These are phyloP conservation scores for Malacoraja senta DNA, from an alignment of 2,797 vertebrate species.

Conservation along the genomic window DNA sequence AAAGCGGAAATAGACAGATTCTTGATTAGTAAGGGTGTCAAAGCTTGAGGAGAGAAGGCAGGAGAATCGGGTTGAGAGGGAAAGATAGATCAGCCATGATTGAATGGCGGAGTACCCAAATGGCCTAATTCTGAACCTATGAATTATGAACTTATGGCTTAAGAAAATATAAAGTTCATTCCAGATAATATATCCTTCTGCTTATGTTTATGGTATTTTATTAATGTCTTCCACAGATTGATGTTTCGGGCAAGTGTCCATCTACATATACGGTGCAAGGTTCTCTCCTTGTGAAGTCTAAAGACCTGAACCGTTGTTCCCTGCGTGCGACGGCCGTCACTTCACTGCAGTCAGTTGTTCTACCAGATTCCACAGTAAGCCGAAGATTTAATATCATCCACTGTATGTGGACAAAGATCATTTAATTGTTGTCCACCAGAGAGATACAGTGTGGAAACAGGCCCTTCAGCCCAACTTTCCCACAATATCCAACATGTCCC, in stretches of 20 bases:
- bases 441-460: too few relatives aligned
- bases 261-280: slow-evolving; percentile 66
- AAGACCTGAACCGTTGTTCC: slow-evolving; percentile 65
- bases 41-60: too few relatives aligned
- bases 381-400: background rate
- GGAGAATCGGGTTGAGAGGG: too few relatives aligned
- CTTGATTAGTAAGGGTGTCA: too few relatives aligned
- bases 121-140: too few relatives aligned
- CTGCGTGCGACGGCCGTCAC: slow-evolving; percentile 55
- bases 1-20: too few relatives aligned
- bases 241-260: slow-evolving; percentile 68
- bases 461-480: too few relatives aligned
- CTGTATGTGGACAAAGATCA: background rate
- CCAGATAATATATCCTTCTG: background rate
- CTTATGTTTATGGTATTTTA: background rate
- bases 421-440: background rate
- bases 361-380: slow-evolving; percentile 60
- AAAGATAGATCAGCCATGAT: too few relatives aligned
- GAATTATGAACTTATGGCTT: too few relatives aligned
- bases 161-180: background rate
- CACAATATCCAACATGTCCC: too few relatives aligned
- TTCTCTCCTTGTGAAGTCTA: slow-evolving; percentile 59
- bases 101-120: too few relatives aligned
- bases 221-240: slow-evolving; percentile 52
- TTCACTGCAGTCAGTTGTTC: slow-evolving; percentile 59